Base-by-base conservation (phyloP, 2,113 vertebrate species). In the Columba janthina region DNA sequence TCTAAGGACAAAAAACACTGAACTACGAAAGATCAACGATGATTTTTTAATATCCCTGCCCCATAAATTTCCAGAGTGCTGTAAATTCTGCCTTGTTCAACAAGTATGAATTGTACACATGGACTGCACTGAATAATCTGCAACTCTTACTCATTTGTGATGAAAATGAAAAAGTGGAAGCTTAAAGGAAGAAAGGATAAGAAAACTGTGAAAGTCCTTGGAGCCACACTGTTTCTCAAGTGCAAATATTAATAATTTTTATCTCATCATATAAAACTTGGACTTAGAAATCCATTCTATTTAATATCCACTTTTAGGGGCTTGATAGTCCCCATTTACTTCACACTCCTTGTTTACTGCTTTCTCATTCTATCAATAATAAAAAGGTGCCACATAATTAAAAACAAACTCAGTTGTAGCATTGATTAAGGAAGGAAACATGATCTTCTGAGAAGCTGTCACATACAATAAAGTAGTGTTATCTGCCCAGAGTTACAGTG, bases 341-440 rank as follows among this genome's bases (percentile, higher is more conserved):
- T 85, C 58, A 64, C 64, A 72, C 74, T 95, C 87, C 77, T 80
- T n/a, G 20, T 96, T 97, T 96, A 95, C 94, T 93, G 67, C 74
- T 82, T 94, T 96, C 83, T 92, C 29, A 77, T 95, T 91, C 91
- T 90, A 90, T 94, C 91, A 95, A 94, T 83, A 96, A 95, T 79
- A 94, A 96, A 98, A 96, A 94, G 58, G 84, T 97, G 95, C 83
- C 75, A 81, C 51, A 96, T 97, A 98, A 98, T 98, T 97, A 98
- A 97, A 97, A 96, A 76, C 88, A 95, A 97, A 95, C 85, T 97
- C 85, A 96, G 91, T 96, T 40, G 48, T 72, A 88, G 64, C 61
- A 96, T 94, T 97, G 93, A 95, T 97, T 97, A 92, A 90, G 72
- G 85, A 94, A 71, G 28, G 87, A 94, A 97, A 88, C 88, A 97